Conservation (phyloP, 2,888 invertebrate species). For the Orthosia cruda region DNA sequence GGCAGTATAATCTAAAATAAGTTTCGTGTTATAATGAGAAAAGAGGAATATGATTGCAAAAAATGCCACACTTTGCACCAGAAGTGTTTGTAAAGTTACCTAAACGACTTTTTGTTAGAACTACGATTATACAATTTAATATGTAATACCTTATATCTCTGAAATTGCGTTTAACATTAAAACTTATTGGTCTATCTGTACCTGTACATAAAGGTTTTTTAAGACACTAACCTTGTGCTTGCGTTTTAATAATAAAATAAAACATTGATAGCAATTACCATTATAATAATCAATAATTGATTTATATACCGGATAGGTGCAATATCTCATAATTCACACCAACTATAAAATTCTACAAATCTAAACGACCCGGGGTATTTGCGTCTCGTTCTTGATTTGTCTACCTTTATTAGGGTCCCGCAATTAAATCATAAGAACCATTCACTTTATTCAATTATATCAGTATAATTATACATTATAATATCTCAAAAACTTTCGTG, state of each 20-base stretch:
- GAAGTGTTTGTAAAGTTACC: constrained; percentile 15
- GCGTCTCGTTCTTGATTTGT: constrained; percentile 45
- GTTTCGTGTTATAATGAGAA: constrained; percentile 24
- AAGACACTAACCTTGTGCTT: constrained; percentile 39
- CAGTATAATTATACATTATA: constrained; percentile 14
- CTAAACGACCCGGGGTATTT: constrained; percentile 36
- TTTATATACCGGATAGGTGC: constrained; percentile 3
- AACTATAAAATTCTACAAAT: constrained; percentile 45
- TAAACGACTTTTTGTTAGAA: constrained; percentile 18
- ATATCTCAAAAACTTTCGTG: constrained; percentile 33
- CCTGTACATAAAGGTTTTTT: constrained; percentile 4
- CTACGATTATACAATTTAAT: constrained; percentile 27
- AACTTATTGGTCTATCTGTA: constrained; percentile 35
- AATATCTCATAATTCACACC: constrained; percentile 29
- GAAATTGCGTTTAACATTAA: constrained; percentile 22
- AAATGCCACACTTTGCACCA: constrained; percentile 31
- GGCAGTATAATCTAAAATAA: constrained; percentile 40
- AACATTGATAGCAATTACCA: constrained; percentile 20
- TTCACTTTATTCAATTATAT: constrained; percentile 28
- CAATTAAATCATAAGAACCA: constrained; percentile 39
- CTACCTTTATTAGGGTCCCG: constrained; percentile 42
- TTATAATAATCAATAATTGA: constrained; percentile 27
- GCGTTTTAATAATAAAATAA: constrained; percentile 32
- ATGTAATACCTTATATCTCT: constrained; percentile 29
- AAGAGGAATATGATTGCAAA: constrained; percentile 35